Evolutionary conservation across 2,888 invertebrate genomes (phyloP).

Genomic region (Caenorhabditis panamensis): DNA sequence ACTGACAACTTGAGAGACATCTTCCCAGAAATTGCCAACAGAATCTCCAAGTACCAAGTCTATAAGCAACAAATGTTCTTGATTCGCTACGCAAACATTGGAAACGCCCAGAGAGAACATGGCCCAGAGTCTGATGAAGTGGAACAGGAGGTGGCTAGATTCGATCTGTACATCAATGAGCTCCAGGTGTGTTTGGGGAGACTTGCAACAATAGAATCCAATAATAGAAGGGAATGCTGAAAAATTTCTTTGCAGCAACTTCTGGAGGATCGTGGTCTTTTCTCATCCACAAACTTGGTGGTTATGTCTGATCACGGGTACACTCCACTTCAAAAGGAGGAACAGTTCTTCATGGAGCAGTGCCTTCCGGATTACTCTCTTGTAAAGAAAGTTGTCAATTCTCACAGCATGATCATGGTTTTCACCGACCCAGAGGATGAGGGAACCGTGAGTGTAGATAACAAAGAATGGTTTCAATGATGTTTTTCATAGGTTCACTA

Average conservation of each 20-base stretch:
- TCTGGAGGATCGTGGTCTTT: constrained; percentile 73
- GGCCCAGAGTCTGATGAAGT: constrained; percentile 76
- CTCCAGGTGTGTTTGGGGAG: constrained; percentile 75
- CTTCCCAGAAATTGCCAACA: constrained; percentile 76
- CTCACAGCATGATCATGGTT: constrained; percentile 77
- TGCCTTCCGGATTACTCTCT: constrained; percentile 78
- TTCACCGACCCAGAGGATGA: constrained; percentile 78
- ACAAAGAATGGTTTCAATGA: not conserved
- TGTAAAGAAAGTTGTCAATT: constrained; percentile 77
- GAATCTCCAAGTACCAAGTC: constrained; percentile 77
- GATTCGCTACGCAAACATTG: constrained; percentile 75
- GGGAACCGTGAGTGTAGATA: constrained; percentile 67
- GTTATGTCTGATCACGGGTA: constrained; percentile 79
- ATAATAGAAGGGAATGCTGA: too few species aligned
- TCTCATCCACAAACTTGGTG: constrained; percentile 77
- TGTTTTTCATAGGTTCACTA: constrained; percentile 75
- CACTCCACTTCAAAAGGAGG: constrained; percentile 75
- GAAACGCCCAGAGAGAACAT: constrained; percentile 73
- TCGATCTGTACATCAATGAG: constrained; percentile 77
- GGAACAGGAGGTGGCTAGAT: constrained; percentile 72
- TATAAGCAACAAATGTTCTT: constrained; percentile 76
- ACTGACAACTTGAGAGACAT: constrained; percentile 74
- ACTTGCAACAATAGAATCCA: too few species aligned
- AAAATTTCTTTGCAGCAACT: constrained; percentile 75
- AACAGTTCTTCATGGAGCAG: constrained; percentile 80